Evolutionary conservation across 2,888 invertebrate species (phyloP), one percentile per base, ranked within the genome.

Genomic region (Parascotia fuliginaria): DNA sequence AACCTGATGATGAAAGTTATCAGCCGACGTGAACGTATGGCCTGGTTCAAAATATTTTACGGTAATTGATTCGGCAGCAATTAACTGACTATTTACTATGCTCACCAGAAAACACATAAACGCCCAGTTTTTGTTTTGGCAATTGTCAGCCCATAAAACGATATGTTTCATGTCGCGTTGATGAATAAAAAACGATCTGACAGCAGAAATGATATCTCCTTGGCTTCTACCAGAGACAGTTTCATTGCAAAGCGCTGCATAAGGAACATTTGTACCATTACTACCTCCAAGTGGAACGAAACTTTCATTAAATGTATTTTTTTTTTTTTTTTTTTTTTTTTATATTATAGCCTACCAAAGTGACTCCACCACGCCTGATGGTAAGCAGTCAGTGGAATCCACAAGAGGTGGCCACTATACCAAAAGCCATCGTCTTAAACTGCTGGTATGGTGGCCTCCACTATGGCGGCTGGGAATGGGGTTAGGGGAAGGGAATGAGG

Each of bases 121-220:
- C 11, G 52, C 31, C 51, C 55, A 48, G 12, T 58, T 61, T 48
- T 61, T 55, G 27, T 61, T 61, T 39, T 58, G 57, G 27, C 54
- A 62, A 9, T 56, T 62, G 9, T 62, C 54, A 1, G 37, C 12
- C 54, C 55, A 56, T 7, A 56, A 0, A 9, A 34, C 16, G 0
- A 63, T 36, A 9, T 54, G 2, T 22, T 45, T 39, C 3, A 15
- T 13, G 19, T 59, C 59, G 2, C 56, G 43, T 37, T 49, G 11
- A 12, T 37, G 28, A 13, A 40, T 2, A 6, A 56, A 45, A 51
- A 62, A 62, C 4, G 43, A 4, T 11, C 42, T 12, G 15, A 44
- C 55, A 9, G 55, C 16, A 22, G 39, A 36, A 31, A 46, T 43
- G 3, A 59, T 49, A 14, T 56, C 51, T 12, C 46, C 53, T 33